Base-by-base conservation (phyloP, 2,797 vertebrate species). In the Xenentodon cancila region DNA sequence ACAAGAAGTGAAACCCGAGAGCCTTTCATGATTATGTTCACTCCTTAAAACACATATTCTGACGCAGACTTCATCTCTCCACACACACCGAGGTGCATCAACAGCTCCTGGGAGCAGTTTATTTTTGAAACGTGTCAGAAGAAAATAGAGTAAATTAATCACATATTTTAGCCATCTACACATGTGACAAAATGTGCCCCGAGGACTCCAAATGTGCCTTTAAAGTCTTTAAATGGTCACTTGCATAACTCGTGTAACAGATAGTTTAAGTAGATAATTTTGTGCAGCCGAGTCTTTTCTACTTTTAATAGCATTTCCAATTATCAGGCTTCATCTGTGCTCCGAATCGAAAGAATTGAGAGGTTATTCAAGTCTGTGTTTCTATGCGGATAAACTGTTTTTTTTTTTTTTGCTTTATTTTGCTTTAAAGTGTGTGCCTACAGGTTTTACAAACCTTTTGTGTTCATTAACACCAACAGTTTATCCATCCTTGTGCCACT, bases 301-400 rank as follows among this genome's bases (percentile, higher is more conserved):
- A 65, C 64, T 82, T 79, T 74, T 70, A 75, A 70, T 30, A 61
- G 54, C 64, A 56, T 75, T 73, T 74, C 46, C n/a, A 51, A 25
- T 58, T 57, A 71, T 81, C 64, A 37, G 58, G 37, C 60, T 53
- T 68, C 25, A 71, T 71, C 68, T 56, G 37, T 20, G 64, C 51
- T 71, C 58, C 59, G 68, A 59, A 51, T 62, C 48, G 30, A 62
- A 5, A 65, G 34, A 57, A 73, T 65, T 69, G 32, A 32, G 34
- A 32, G 37, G 37, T 59, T 70, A 34, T 40, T 57, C 51, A 42
- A 9, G 53, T 58, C 20, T 15, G 27, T 45, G 51, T 30, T 71
- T 40, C 61, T 5, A 25, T 5, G 25, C 25, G 5, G 25, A 25
- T 25, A 25, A 25, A 5, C 3, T 5, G 5, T 25, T 25, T 25